Evolutionary conservation across 2,113 vertebrate genomes (phyloP).

Genomic region (Channa maculata): DNA sequence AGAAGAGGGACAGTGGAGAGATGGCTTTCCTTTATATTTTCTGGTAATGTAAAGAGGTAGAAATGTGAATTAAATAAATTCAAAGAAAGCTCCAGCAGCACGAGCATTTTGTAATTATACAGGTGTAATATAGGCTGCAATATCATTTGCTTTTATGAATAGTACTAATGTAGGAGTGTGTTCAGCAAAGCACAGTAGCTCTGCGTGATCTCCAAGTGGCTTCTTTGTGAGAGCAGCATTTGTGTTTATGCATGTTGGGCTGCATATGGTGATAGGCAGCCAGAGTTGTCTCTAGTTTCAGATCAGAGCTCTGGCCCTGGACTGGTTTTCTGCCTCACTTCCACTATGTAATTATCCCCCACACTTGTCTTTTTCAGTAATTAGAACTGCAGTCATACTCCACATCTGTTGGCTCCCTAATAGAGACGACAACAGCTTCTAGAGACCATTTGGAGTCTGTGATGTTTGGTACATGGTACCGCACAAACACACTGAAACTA

Average conservation of each 20-base stretch:
- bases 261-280: conserved; percentile 54
- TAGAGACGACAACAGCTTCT: conserved; percentile 64
- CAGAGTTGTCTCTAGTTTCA: conserved; percentile 55
- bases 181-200: conserved; percentile 15
- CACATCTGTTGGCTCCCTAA: conserved; percentile 76
- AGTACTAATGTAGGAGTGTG: conserved; percentile 7
- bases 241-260: conserved; percentile 61
- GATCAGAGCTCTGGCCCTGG: conserved; percentile 63
- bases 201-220: conserved; percentile 31
- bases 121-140: conserved; percentile 4
- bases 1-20: neutral
- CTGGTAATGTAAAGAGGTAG: neutral
- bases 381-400: conserved; percentile 75
- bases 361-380: conserved; percentile 76
- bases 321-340: conserved; percentile 75
- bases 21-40: conserved; percentile 9
- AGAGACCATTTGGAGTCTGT: conserved; percentile 53
- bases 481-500: conserved; percentile 51
- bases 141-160: conserved; percentile 35
- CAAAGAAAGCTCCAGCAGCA: conserved; percentile 3
- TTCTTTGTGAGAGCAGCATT: conserved; percentile 40
- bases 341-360: conserved; percentile 76
- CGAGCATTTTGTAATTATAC: conserved; percentile 18
- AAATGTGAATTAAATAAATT: conserved; percentile 17
- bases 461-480: conserved; percentile 58